Evolutionary conservation across 2,797 vertebrate genomes (phyloP).

Genomic region (Mallotus villosus): DNA sequence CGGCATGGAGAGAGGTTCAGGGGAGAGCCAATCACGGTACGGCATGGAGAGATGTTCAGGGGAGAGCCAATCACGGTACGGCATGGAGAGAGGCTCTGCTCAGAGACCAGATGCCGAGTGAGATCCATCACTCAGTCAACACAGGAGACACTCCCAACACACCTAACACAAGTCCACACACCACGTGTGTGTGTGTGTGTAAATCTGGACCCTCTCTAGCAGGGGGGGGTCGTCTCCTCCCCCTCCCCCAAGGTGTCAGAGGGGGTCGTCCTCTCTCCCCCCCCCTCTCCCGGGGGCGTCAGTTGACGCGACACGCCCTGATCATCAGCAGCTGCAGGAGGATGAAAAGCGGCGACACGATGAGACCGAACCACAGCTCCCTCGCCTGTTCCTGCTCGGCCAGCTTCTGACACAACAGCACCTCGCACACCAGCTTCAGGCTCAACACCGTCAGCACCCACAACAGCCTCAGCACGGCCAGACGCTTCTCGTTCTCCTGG

Average conservation of each 20-base stretch:
- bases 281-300: constrained; percentile 21
- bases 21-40: constrained; percentile 21
- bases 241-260: constrained; percentile 55
- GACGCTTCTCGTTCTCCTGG: constrained; percentile 95
- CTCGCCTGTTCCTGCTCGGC: constrained; percentile 81
- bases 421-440: constrained; percentile 98
- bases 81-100: constrained; percentile 14
- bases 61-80: constrained; percentile 23
- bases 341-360: constrained; percentile 94
- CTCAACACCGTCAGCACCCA: constrained; percentile 98
- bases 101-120: constrained; percentile 4
- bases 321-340: constrained; percentile 98
- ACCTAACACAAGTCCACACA: background rate
- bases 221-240: constrained; percentile 8
- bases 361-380: constrained; percentile 93
- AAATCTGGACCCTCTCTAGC: constrained; percentile 49
- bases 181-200: background rate
- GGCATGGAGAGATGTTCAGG: constrained; percentile 28
- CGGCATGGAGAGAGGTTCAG: constrained; percentile 24
- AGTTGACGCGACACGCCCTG: constrained; percentile 94
- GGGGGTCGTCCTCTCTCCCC: too few relatives aligned
- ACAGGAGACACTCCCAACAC: constrained; percentile 2
- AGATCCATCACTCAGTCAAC: constrained; percentile 8
- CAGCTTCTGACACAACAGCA: constrained; percentile 96
- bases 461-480: constrained; percentile 92